Conservation (phyloP, 2,113 vertebrate genomes). For the Diadophis punctatus region DNA sequence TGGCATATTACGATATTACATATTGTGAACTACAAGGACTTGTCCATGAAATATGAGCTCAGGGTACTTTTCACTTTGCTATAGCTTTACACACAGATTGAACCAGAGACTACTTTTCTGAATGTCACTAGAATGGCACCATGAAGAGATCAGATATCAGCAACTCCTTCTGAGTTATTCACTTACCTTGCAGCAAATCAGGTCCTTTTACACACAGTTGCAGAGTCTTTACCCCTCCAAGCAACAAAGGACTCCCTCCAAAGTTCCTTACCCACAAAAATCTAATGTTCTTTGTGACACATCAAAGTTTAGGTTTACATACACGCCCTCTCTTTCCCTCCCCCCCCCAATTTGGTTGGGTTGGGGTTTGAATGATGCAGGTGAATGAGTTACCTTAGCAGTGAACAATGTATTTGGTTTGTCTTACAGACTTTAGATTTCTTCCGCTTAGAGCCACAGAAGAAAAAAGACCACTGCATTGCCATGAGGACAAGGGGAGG, state of each 20-base stretch:
- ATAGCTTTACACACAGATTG: neutral
- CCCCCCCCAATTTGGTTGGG: neutral
- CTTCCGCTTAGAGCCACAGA: neutral
- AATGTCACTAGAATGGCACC: neutral
- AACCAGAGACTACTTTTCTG: neutral
- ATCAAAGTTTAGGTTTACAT: neutral
- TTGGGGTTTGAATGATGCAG: neutral
- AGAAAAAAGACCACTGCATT: neutral
- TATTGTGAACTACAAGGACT: neutral
- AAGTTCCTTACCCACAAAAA: neutral
- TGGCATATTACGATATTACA: neutral
- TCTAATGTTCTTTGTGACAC: neutral
- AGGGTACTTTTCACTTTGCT: neutral
- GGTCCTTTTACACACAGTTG: neutral
- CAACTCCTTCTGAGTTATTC: neutral
- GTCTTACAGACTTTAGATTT: neutral
- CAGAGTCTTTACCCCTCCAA: neutral
- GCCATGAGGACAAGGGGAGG: neutral
- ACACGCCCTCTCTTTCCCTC: rapidly evolving
- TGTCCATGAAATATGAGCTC: neutral
- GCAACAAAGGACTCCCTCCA: neutral
- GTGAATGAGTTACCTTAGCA: neutral
- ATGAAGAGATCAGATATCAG: neutral
- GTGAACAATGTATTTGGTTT: neutral
- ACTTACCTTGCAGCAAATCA: neutral